Evolutionary conservation across 2,113 vertebrate genomes (phyloP).

Genomic region (Anoplopoma fimbria): DNA sequence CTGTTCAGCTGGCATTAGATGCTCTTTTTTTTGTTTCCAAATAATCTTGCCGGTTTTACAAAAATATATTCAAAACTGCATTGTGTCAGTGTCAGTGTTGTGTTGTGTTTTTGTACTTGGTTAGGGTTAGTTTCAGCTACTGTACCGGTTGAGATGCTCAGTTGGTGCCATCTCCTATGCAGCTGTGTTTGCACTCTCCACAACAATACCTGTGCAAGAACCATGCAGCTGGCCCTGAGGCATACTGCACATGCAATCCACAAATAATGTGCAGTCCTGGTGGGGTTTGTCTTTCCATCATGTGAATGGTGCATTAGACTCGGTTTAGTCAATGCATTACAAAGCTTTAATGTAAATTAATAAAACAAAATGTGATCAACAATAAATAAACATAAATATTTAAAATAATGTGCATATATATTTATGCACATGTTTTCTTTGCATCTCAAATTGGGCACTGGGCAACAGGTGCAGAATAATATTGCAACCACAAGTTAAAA

Average conservation of each 20-base stretch:
- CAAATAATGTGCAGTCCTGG: neutral
- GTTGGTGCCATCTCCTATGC: neutral
- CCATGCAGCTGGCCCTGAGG: neutral
- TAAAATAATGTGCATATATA: neutral
- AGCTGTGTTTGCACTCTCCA: neutral
- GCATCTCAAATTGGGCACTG: slow-evolving; percentile 14
- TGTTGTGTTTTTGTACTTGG: neutral
- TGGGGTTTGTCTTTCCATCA: neutral
- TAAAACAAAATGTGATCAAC: neutral
- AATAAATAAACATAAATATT: neutral
- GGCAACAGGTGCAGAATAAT: slow-evolving; percentile 33
- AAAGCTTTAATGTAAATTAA: neutral
- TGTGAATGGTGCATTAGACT: neutral
- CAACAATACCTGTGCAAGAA: neutral
- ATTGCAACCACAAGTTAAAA: slow-evolving; percentile 53
- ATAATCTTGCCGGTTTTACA: neutral
- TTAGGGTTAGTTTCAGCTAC: neutral
- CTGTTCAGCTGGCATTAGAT: neutral
- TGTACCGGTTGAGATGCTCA: neutral
- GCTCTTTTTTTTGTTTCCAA: neutral
- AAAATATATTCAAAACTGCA: neutral
- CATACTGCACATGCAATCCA: neutral
- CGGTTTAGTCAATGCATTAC: neutral
- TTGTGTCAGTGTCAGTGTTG: neutral
- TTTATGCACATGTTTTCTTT: neutral